These are phyloP conservation scores for Agrilus mali DNA, from an alignment of 2,888 invertebrate genomes.

Conservation along the genomic window DNA sequence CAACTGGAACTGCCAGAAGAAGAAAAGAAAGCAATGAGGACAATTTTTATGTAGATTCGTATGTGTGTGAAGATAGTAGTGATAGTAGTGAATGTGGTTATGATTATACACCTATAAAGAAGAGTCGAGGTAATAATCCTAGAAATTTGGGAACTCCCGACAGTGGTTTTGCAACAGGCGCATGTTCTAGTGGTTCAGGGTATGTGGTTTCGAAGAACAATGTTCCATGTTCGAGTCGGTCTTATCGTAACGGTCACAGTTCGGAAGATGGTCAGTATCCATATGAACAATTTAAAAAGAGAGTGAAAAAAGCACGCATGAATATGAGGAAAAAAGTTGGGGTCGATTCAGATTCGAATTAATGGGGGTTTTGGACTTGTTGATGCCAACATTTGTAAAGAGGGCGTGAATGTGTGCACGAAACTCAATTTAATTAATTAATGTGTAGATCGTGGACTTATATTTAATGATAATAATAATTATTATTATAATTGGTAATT, in stretches of 20 bases:
- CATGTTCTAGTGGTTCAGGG: conserved; percentile 22
- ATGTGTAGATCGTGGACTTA: neutral
- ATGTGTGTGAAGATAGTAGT: conserved; percentile 13
- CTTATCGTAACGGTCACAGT: conserved; percentile 19
- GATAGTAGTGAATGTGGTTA: conserved; percentile 23
- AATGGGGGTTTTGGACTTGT: conserved; percentile 9
- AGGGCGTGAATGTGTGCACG: neutral
- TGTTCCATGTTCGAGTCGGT: conserved; percentile 20
- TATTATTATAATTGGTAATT: no score
- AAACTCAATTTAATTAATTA: neutral
- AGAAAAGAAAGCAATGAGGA: neutral
- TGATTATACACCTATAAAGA: conserved; percentile 26
- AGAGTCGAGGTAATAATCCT: conserved; percentile 14
- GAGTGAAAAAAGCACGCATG: conserved; percentile 47
- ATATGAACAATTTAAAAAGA: conserved; percentile 41
- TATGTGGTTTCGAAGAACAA: conserved; percentile 16
- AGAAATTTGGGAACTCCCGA: conserved; percentile 23
- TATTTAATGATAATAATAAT: neutral
- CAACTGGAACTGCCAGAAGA: no score
- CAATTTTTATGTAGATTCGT: conserved; percentile 3
- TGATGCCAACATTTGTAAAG: neutral
- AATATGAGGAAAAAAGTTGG: conserved; percentile 50
- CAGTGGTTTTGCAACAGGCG: conserved; percentile 29
- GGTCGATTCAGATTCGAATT: conserved; percentile 52
- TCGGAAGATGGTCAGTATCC: conserved; percentile 35